Base-by-base conservation (phyloP, 2,888 invertebrate genomes). In the Labia minor region DNA sequence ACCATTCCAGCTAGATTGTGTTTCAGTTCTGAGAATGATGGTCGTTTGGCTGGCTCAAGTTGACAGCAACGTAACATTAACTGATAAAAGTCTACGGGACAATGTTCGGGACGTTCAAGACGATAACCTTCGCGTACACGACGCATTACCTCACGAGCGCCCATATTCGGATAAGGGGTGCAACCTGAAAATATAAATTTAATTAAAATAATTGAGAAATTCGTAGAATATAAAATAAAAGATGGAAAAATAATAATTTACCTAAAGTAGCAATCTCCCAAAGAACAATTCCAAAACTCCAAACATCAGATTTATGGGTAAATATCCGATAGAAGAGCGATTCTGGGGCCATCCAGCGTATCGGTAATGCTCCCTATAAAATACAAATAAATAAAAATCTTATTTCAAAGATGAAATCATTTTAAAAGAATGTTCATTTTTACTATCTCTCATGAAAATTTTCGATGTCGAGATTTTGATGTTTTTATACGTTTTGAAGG, bases 241-340 rank as follows among this genome's bases (percentile, higher is more conserved):
- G 26, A 26, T 26, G 26, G 26, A 26, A 26, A 26, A 26, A 26
- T 26, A 26, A 26, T 6, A 26, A 64, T 73, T 70, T 72, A 88
- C 91, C 91, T 72, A 92, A 81, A 8, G 92, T 91, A 61, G 91
- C 89, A 69, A 92, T 90, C 78, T 92, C 92, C 92, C 92, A 92
- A 72, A 92, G 81, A 61, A 92, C 81, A 65, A 92, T 89, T 18
- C 92, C 92, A 74, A 89, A 92, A 37, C 91, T 89, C 92, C 92
- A 92, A 1, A 92, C 89, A 73, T 92, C 92, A 0, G 89, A 88
- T 75, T 89, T 88, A 26, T 87, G 87, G 67, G 89, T 90, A 77
- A 90, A 89, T 62, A 89, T 82, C 68, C 89, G 87, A 75, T 88
- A 89, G 65, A 88, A 83, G 69, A 92, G 77, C 0, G 90, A 87